phyloP scores from a whole-genome alignment of 2,797 vertebrate genomes.

The Pipistrellus pipistrellus region DNA sequence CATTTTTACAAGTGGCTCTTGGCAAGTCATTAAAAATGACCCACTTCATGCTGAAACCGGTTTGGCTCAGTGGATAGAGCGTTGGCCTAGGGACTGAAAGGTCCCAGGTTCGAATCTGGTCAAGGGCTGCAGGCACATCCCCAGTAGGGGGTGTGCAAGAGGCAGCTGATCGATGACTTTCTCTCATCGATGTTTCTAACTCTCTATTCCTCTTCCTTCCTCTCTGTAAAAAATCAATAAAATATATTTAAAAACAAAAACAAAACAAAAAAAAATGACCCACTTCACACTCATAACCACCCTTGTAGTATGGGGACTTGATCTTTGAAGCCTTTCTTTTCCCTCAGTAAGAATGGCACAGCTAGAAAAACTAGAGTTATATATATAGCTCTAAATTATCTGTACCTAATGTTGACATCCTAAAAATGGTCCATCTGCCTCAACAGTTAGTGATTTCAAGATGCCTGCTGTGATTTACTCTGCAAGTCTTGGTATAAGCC shows the following conservation, averaged over 20 bases:
- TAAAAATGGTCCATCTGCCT: not conserved
- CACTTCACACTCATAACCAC: not conserved
- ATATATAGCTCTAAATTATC: not conserved
- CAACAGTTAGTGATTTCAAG: not conserved
- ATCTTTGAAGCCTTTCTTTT: not conserved
- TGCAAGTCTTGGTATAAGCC: not conserved
- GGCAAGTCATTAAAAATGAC: constrained; percentile 30
- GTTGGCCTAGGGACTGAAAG: no score
- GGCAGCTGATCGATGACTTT: no score
- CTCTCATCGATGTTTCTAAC: no score
- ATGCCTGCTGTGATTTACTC: not conserved
- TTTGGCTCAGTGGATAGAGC: no score
- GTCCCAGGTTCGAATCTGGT: no score
- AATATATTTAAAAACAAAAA: no score
- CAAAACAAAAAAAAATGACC: not conserved
- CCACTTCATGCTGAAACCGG: not conserved
- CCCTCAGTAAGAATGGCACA: not conserved
- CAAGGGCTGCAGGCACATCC: no score
- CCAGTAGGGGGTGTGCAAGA: no score
- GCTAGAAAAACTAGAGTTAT: not conserved
- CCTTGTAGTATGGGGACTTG: not conserved
- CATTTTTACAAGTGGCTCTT: constrained; percentile 1
- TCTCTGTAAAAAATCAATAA: no score
- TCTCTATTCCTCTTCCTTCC: no score
- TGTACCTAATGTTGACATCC: not conserved